Base-by-base conservation (phyloP, 2,888 invertebrate species). In the Scrobipalpa costella region DNA sequence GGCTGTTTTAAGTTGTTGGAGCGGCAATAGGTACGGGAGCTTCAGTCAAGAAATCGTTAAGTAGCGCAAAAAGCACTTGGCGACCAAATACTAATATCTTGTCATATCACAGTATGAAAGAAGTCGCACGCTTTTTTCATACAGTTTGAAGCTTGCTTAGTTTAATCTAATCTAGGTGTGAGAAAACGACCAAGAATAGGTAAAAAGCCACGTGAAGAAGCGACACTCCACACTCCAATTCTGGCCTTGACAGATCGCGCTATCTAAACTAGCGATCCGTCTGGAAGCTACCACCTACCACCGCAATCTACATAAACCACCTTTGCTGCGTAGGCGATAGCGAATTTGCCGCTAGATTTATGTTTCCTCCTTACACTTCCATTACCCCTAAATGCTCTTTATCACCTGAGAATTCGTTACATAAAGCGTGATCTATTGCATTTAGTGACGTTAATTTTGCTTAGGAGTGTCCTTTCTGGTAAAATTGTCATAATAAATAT, bases 231-330 rank as follows among this genome's bases (percentile, higher is more conserved):
- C 21, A 15, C 44, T 44, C 44, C 44, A 44, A 44, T 44, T 49
- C 19, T 49, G 19, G 15, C 49, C 49, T 49, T 49, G 49, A 49
- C 49, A 17, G 49, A 2, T 9, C 9, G 38, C 38, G 49, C 49
- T 49, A 49, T 49, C 49, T 49, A 49, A 49, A 49, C 49, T 49
- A 21, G 49, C 49, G 49, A 49, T 49, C 49, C 17, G 49, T 49
- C 49, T 17, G 49, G 19, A 19, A 11, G 49, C 49, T 49, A 49
- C 49, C 15, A 44, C 44, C 49, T 49, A 49, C 49, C 19, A 44
- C 44, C 44, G 44, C 49, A 49, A 49, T 49, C 44, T 49, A 49
- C 49, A 49, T 21, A 49, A 49, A 49, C 15, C 19, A 49, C 49
- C 49, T 49, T 19, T 49, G 44, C 44, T 21, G 49, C 19, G 49